A percentile compares a stretch with the other conserved stretches of the same genome.
phyloP scores from a whole-genome alignment of 2,113 vertebrate genomes.

The Sialia sialis region DNA sequence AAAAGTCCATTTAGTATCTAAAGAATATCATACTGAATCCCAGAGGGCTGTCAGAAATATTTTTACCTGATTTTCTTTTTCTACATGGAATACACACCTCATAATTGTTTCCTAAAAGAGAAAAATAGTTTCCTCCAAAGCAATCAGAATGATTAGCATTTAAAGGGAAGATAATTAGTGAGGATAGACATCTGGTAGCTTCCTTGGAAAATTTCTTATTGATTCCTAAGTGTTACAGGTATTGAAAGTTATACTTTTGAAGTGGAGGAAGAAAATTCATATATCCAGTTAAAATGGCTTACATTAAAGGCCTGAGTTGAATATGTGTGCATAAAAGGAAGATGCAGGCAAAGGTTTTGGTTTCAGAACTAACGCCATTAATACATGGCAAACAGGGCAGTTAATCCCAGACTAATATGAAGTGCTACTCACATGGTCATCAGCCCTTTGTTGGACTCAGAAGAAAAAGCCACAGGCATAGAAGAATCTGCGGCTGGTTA shows the following conservation, averaged over 20 bases:
- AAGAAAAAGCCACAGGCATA: background rate
- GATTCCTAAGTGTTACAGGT: background rate
- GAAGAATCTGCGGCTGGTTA: background rate
- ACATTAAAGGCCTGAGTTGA: background rate
- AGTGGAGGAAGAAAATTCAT: background rate
- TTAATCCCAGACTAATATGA: background rate
- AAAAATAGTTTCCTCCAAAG: background rate
- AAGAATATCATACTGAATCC: background rate
- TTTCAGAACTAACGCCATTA: background rate
- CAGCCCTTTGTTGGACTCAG: background rate
- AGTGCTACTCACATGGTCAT: background rate
- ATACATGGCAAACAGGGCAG: background rate
- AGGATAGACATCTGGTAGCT: background rate
- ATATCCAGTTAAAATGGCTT: background rate
- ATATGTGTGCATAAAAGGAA: background rate
- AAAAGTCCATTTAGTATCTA: background rate
- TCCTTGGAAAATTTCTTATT: background rate
- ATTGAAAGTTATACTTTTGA: background rate
- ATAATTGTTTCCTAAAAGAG: background rate
- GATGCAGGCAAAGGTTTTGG: background rate
- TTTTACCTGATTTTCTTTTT: background rate
- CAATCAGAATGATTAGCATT: background rate
- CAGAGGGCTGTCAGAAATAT: background rate
- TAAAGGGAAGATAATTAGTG: background rate
- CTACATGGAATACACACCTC: background rate